A percentile compares a stretch with the other conserved stretches of the same genome.
These are phyloP conservation scores for Mesorhabditis sp. DNA, from an alignment of 2,888 invertebrate genomes.

Conservation along the genomic window DNA sequence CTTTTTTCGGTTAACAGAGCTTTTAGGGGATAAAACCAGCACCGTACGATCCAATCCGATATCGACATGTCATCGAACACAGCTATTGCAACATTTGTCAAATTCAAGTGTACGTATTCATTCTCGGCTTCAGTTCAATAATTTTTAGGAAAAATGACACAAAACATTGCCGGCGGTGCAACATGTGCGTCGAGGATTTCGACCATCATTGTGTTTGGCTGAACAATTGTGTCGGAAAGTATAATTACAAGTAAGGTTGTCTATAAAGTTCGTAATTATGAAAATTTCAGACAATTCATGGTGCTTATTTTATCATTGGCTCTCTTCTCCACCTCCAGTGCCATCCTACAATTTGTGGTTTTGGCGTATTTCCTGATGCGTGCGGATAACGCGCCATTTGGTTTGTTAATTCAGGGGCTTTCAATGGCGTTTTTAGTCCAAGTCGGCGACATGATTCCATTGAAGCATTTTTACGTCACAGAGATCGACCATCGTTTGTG, in stretches of 20 bases:
- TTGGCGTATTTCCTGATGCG: not conserved
- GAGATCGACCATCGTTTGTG: not conserved
- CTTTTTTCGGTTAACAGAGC: conserved; percentile 9
- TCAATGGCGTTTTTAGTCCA: not conserved
- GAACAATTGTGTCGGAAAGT: conserved; percentile 84
- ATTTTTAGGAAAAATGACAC: conserved; percentile 55
- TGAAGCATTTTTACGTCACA: not conserved
- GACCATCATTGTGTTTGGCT: conserved; percentile 99
- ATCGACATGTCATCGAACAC: conserved; percentile 66
- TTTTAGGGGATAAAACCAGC: conserved; percentile 15
- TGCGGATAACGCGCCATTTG: not conserved
- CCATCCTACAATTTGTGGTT: not conserved
- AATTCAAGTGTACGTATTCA: conserved; percentile 72
- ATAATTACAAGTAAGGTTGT: conserved; percentile 40
- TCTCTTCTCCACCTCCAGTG: not conserved
- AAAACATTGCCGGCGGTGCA: conserved; percentile 93
- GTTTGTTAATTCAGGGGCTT: not conserved
- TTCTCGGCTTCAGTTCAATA: not conserved
- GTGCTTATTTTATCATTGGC: not conserved
- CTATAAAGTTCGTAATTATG: not conserved
- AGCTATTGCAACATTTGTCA: conserved; percentile 55
- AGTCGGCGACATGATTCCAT: not conserved
- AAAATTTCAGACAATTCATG: not conserved
- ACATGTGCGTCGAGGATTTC: conserved; percentile 89
- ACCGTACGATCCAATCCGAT: conserved; percentile 11